Evolutionary conservation across 2,797 vertebrate species (phyloP).

Genomic region (Danio kyathit): DNA sequence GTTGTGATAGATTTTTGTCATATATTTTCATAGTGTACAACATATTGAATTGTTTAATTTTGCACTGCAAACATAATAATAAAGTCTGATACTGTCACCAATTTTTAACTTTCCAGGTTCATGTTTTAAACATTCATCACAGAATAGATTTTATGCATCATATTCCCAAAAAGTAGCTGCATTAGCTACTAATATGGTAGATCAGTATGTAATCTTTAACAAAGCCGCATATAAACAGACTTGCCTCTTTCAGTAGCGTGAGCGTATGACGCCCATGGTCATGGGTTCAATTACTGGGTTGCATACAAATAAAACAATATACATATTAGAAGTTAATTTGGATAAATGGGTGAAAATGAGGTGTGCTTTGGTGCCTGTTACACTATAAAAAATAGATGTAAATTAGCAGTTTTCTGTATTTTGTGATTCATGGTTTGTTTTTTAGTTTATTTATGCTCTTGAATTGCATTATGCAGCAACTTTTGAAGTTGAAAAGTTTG

Average conservation of each 20-base stretch:
- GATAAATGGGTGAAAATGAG: background rate
- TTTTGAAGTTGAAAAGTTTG: too few species aligned
- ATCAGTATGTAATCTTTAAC: background rate
- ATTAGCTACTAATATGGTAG: background rate
- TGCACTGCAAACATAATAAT: constrained; percentile 51
- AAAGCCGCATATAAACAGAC: background rate
- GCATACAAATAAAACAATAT: background rate
- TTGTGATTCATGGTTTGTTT: too few species aligned
- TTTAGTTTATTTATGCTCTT: too few species aligned
- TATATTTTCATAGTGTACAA: too few species aligned
- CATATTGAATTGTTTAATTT: too few species aligned
- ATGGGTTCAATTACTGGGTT: background rate
- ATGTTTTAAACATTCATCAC: background rate
- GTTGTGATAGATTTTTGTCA: too few species aligned
- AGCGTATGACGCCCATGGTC: background rate
- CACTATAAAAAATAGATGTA: too few species aligned
- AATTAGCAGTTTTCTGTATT: too few species aligned
- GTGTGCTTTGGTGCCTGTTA: background rate
- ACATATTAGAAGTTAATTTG: background rate
- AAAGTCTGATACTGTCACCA: constrained; percentile 28
- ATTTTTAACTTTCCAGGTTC: background rate
- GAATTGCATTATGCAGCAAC: too few species aligned
- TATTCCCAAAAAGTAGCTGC: background rate
- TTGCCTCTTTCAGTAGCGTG: background rate
- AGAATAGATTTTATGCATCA: background rate